A percentile compares a stretch with the other conserved stretches of the same genome.
These are phyloP conservation scores for Thysanoteuthis rhombus DNA, from an alignment of 2,888 invertebrate genomes.

Conservation along the genomic window DNA sequence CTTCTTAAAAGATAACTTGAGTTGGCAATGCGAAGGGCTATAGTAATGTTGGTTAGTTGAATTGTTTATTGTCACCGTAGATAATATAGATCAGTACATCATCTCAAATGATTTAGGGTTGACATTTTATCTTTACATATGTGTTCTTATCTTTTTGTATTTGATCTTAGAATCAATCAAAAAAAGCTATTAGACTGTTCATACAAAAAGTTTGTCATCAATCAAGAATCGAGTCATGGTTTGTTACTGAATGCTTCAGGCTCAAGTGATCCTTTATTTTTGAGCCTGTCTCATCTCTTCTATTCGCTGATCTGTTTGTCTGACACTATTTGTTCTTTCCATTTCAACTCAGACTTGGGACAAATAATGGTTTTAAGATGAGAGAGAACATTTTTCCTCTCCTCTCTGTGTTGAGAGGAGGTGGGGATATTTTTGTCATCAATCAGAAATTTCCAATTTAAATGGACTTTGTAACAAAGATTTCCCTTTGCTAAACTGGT, in stretches of 20 bases:
- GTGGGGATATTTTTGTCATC: too few species aligned
- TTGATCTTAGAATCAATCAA: background rate
- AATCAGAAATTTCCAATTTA: too few species aligned
- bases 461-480: too few species aligned
- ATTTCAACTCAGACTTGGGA: background rate
- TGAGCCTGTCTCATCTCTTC: background rate
- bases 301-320: background rate
- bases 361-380: too few species aligned
- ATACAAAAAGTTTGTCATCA: background rate
- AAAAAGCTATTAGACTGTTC: background rate
- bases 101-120: background rate
- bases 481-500: too few species aligned
- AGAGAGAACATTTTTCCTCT: too few species aligned
- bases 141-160: background rate
- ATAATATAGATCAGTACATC: background rate
- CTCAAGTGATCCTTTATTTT: background rate
- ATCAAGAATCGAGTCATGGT: background rate
- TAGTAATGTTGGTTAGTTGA: background rate
- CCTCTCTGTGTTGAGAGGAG: too few species aligned
- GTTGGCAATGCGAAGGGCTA: too few species aligned
- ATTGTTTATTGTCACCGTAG: background rate
- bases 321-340: background rate
- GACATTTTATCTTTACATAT: background rate
- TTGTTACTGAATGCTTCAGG: background rate
- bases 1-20: background rate